These are phyloP conservation scores for Hylomyscus alleni DNA, from an alignment of 2,797 vertebrate genomes.

Conservation along the genomic window DNA sequence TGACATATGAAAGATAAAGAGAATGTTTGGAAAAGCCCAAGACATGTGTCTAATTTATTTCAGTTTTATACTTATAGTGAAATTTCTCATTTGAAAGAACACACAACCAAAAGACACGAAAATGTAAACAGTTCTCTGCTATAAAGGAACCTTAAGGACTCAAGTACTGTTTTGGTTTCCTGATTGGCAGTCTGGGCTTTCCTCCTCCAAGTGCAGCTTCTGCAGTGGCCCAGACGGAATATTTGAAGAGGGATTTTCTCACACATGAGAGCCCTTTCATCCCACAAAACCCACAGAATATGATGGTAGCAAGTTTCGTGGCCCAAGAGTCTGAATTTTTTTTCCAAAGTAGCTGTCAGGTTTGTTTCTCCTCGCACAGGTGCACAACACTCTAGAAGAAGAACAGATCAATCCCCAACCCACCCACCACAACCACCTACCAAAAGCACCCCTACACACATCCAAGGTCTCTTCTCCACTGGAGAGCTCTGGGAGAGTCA, in stretches of 20 bases:
- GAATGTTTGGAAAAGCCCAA: constrained; percentile 27
- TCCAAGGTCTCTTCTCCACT: constrained; percentile 14
- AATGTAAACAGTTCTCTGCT: constrained; percentile 31
- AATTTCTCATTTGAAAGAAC: constrained; percentile 61
- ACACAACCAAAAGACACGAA: constrained; percentile 23
- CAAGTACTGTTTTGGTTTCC: constrained; percentile 75
- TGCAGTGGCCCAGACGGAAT: constrained; percentile 73
- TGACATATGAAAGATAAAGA: constrained; percentile 34
- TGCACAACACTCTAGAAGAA: constrained; percentile 72
- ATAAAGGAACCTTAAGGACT: constrained; percentile 70
- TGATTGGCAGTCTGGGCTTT: constrained; percentile 73
- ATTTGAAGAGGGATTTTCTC: constrained; percentile 75
- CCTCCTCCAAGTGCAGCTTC: constrained; percentile 51
- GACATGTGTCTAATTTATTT: constrained; percentile 51
- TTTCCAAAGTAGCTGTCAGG: constrained; percentile 24
- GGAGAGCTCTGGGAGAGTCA: constrained; percentile 46
- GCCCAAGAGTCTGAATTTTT: constrained; percentile 60
- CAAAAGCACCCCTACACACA: constrained; percentile 70
- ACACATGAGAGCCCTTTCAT: constrained; percentile 76
- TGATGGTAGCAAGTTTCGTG: constrained; percentile 50
- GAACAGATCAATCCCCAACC: constrained; percentile 74
- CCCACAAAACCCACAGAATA: constrained; percentile 70
- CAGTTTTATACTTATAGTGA: constrained; percentile 43
- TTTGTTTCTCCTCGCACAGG: constrained; percentile 70
- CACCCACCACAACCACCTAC: constrained; percentile 48